Conservation (phyloP, 1,140 invertebrate genomes). For the Drosophila sp. region DNA sequence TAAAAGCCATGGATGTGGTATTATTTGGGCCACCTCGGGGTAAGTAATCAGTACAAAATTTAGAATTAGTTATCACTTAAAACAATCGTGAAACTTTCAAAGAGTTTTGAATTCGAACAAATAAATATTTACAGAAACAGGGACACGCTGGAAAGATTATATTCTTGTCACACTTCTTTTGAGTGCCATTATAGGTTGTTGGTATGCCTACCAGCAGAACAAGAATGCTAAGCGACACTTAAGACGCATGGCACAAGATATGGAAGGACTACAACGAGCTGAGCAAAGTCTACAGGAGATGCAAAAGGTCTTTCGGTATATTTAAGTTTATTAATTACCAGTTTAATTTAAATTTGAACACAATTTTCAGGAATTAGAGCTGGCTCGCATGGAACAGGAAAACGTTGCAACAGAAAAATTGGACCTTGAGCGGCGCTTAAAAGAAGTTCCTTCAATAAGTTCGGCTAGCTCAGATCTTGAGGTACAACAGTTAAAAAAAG, state of each 20-base stretch:
- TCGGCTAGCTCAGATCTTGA: conserved; percentile 92
- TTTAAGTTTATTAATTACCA: background rate
- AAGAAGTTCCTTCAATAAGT: conserved; percentile 88
- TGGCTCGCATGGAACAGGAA: conserved; percentile 87
- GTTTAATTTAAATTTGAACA: background rate
- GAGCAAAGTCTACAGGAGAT: conserved; percentile 94
- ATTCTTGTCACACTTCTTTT: conserved; percentile 92
- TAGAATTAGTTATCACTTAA: too few relatives aligned
- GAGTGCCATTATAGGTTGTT: conserved; percentile 93
- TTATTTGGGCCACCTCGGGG: conserved; percentile 98
- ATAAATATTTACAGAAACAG: conserved; percentile 79
- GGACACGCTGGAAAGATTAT: conserved; percentile 94
- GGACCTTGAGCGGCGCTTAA: conserved; percentile 91
- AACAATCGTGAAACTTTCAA: too few relatives aligned
- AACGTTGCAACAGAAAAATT: conserved; percentile 92
- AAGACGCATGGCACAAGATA: conserved; percentile 95
- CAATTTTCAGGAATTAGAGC: conserved; percentile 72
- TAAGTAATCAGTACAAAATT: conserved; percentile 83
- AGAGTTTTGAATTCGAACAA: too few relatives aligned
- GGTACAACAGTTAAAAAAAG: conserved; percentile 91
- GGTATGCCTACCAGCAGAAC: conserved; percentile 95
- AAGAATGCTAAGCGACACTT: conserved; percentile 94
- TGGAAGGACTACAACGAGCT: conserved; percentile 95
- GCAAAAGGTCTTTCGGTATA: conserved; percentile 88
- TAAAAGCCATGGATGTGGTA: conserved; percentile 99